phyloP scores from a whole-genome alignment of 1,140 invertebrate genomes.

The Macrotrachela quadricornifera region DNA sequence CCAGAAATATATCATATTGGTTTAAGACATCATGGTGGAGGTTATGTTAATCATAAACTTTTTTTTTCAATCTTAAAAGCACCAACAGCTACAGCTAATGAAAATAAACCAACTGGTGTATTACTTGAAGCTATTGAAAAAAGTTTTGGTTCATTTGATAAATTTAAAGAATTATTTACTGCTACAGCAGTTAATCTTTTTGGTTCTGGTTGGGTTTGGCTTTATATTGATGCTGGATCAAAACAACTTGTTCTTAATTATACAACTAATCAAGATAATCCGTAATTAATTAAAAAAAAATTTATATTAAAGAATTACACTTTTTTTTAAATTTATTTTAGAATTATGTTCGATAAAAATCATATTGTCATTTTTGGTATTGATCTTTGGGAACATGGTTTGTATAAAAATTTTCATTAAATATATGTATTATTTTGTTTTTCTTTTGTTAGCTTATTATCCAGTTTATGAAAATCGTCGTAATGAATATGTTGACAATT shows the following conservation, averaged over 20 bases:
- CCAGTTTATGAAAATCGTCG: slow-evolving; percentile 95
- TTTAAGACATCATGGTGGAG: slow-evolving; percentile 79
- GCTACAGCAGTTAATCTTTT: slow-evolving; percentile 62
- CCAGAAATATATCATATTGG: too few relatives aligned
- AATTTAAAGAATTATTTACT: slow-evolving; percentile 60
- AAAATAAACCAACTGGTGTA: too few relatives aligned
- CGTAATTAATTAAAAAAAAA: slow-evolving; percentile 77
- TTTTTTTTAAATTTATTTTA: slow-evolving; percentile 43
- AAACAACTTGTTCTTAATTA: slow-evolving; percentile 57
- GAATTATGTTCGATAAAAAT: too few relatives aligned
- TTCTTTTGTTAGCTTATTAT: slow-evolving; percentile 61
- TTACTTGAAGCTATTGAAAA: slow-evolving; percentile 37
- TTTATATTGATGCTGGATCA: slow-evolving; percentile 61
- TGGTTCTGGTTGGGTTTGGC: slow-evolving; percentile 97
- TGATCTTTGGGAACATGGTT: slow-evolving; percentile 93
- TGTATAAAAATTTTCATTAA: too few relatives aligned
- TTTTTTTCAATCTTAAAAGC: slow-evolving; percentile 60
- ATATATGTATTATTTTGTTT: too few relatives aligned
- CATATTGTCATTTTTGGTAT: slow-evolving; percentile 75
- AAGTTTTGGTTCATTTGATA: slow-evolving; percentile 67
- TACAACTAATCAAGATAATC: slow-evolving; percentile 85
- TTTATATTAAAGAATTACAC: too few relatives aligned
- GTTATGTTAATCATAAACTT: slow-evolving; percentile 92
- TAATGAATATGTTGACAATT: slow-evolving; percentile 88
- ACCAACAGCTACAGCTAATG: too few relatives aligned